Evolutionary conservation across 2,113 vertebrate species (phyloP), one percentile per base, ranked within the genome.

Genomic region (Chaetodon trifascialis): DNA sequence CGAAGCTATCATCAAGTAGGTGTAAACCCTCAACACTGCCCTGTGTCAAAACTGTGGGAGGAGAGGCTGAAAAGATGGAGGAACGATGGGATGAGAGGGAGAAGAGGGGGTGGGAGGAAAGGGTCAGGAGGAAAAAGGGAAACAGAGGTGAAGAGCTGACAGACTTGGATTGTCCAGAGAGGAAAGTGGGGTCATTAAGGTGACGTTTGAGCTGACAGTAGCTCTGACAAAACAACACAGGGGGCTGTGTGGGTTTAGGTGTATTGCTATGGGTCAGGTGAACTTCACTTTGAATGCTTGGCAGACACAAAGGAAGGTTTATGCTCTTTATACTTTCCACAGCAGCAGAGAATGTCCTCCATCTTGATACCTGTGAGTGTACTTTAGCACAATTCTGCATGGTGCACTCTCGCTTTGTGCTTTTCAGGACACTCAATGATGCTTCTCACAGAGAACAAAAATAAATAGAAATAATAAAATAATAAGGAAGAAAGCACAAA

Each of bases 1-100:
- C 91, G 98, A 99, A 96, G 98, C 98, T 93, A 99, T 99, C 96
- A 99, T 99, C 97, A 99, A 97, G 98, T 99, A 97, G 95, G 98
- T 97, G 95, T 96, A 95, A 94, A 88, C 93, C 92, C 88, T 93
- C 87, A 90, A 44, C 62, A 38, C 73, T 42, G 81, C 91, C 82
- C 88, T 73, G 55, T 66, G 82, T 80, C 16, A 0, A 76, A 66
- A 9, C 15, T 65, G 47, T 76, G 77, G 49, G 72, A 42, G 69
- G 51, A 21, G 66, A 54, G 2, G 14, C 72, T 58, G 62, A 64
- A 73, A 67, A 69, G 58, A n/a, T 64, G 55, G 49, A 51, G 42
- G 25, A 59, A 15, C 16, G 56, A 58, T 70, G 62, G 46, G 4
- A 64, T 16, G 63, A 14, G 60, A 19, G 2, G 25, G 34, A 44